phyloP scores from a whole-genome alignment of 2,797 vertebrate species.

The Crocidura indochinensis region DNA sequence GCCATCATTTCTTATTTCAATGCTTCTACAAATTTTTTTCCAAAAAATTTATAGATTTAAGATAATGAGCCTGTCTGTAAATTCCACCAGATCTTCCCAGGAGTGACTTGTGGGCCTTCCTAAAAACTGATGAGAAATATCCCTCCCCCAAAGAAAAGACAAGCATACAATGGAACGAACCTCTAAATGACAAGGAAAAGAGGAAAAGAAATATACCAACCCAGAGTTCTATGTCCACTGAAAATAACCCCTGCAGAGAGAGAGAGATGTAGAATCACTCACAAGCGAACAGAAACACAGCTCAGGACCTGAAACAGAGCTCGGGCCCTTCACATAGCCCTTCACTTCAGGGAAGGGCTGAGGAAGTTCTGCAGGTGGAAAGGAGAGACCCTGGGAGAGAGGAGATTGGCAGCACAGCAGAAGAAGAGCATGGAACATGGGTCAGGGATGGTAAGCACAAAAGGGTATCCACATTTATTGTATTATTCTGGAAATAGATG shows the following conservation, averaged over 20 bases:
- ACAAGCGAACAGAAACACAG: no score
- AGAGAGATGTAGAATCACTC: no score
- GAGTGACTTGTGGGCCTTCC: no score
- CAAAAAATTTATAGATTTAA: no score
- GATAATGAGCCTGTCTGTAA: no score
- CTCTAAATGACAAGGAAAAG: neutral
- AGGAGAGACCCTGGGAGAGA: neutral
- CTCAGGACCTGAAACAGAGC: no score
- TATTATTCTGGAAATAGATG: neutral
- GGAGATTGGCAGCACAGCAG: no score
- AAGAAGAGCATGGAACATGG: neutral
- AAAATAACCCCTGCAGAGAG: neutral
- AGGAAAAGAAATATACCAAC: neutral
- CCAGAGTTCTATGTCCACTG: neutral
- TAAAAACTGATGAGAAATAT: no score
- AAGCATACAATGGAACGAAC: neutral
- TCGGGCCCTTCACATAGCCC: no score
- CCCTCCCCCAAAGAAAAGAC: neutral
- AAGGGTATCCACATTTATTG: neutral
- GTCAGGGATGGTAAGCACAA: neutral
- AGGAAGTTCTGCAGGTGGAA: conserved; percentile 6
- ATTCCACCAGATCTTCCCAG: no score
- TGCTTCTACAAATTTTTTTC: no score
- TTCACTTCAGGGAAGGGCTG: neutral
- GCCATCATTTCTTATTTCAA: no score